A percentile compares a stretch with the other conserved stretches of the same genome.
These are phyloP conservation scores for Chlorocebus sabaeus DNA, from an alignment of 2,113 vertebrate species.

Conservation along the genomic window DNA sequence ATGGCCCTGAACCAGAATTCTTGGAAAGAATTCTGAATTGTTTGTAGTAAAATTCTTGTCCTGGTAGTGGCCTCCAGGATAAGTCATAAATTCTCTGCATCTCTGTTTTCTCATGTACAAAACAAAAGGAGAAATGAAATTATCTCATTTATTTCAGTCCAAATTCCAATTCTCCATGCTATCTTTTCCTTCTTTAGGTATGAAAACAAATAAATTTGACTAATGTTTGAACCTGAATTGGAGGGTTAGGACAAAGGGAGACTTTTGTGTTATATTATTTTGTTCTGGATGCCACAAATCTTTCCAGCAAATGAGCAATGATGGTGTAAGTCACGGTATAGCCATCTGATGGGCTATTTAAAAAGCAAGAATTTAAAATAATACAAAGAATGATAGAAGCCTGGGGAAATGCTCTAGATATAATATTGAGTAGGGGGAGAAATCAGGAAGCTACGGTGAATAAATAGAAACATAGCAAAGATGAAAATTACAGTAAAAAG, in stretches of 20 bases:
- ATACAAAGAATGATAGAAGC: background rate
- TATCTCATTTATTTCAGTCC: background rate
- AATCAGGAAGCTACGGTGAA: background rate
- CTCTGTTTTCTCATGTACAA: background rate
- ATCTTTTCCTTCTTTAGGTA: background rate
- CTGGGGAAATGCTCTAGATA: background rate
- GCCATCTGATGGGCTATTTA: background rate
- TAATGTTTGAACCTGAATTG: background rate
- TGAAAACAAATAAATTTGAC: conserved; percentile 5
- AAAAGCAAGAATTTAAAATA: background rate
- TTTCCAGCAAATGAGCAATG: background rate
- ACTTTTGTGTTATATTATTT: background rate
- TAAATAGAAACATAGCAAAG: background rate
- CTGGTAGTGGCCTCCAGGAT: background rate
- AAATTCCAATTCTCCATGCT: background rate
- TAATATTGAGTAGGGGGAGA: background rate
- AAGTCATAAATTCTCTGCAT: background rate
- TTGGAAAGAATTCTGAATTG: background rate
- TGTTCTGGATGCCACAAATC: background rate
- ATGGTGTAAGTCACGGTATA: background rate
- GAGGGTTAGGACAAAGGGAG: background rate
- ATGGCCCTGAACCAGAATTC: background rate
- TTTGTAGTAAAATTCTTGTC: background rate
- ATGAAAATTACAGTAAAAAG: background rate
- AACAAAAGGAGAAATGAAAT: background rate